Evolutionary conservation across 2,888 invertebrate genomes (phyloP).

Genomic region (Apeira syringaria): DNA sequence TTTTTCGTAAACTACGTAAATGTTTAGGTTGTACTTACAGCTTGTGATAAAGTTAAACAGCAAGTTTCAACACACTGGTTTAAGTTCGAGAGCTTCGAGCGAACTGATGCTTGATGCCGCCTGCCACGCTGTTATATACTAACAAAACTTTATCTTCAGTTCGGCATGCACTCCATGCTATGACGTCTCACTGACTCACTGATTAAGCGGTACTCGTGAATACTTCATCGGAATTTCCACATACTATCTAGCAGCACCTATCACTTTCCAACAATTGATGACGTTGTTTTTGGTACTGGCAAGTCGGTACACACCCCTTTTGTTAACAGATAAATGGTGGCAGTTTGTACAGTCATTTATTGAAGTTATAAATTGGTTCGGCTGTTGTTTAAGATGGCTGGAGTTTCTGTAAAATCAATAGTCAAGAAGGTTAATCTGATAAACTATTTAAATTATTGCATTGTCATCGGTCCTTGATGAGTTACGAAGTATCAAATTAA

Average conservation of each 20-base stretch:
- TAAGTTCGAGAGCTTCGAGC: conserved; percentile 12
- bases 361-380: conserved; percentile 1
- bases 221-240: conserved; percentile 24
- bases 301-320: too few relatives aligned
- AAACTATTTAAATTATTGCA: too few relatives aligned
- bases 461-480: too few relatives aligned
- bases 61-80: conserved; percentile 19
- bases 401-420: too few relatives aligned
- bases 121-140: conserved; percentile 20
- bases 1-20: too few relatives aligned
- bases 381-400: too few relatives aligned
- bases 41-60: too few relatives aligned
- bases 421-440: too few relatives aligned
- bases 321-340: conserved; percentile 2
- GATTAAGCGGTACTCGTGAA: conserved; percentile 5
- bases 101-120: conserved; percentile 23
- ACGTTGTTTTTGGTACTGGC: conserved; percentile 16
- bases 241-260: conserved; percentile 21
- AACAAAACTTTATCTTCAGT: conserved; percentile 24
- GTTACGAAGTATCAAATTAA: too few relatives aligned
- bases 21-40: too few relatives aligned
- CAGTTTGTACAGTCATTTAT: not conserved
- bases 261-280: conserved; percentile 15
- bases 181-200: conserved; percentile 28
- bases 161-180: conserved; percentile 7